phyloP scores from a whole-genome alignment of 2,888 invertebrate genomes.

The Yponomeuta plumbellus region DNA sequence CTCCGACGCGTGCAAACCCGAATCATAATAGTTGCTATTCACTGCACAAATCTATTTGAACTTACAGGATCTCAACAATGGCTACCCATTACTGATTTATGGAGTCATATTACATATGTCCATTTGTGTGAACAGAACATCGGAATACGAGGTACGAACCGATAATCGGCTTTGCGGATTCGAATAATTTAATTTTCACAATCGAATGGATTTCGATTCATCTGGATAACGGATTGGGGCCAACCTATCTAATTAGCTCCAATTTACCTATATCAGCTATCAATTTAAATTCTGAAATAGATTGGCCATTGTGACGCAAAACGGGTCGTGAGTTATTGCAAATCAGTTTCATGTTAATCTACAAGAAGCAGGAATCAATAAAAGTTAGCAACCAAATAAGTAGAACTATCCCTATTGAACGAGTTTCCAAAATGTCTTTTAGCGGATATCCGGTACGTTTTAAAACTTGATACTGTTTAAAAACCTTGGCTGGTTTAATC shows the following conservation, averaged over 20 bases:
- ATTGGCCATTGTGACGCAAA: no score
- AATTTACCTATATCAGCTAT: no score
- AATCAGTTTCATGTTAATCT: no score
- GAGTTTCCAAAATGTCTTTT: neutral
- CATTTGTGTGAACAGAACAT: no score
- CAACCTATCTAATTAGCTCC: no score
- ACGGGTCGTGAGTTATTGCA: no score
- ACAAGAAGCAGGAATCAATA: no score
- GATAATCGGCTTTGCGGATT: neutral
- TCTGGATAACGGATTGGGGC: neutral
- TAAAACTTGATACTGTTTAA: neutral
- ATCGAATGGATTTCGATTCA: neutral
- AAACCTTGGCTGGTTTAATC: neutral
- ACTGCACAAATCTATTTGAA: neutral
- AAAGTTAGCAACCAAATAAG: no score
- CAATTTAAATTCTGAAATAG: no score
- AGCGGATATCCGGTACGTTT: neutral
- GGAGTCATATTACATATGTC: neutral
- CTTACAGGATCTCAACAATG: neutral
- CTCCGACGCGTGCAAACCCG: neutral
- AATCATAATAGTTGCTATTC: neutral
- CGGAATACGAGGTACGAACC: neutral
- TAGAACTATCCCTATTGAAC: no score
- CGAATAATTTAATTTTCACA: neutral
- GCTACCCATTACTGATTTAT: neutral